phyloP scores from a whole-genome alignment of 2,113 vertebrate genomes.

The Chauna torquata region DNA sequence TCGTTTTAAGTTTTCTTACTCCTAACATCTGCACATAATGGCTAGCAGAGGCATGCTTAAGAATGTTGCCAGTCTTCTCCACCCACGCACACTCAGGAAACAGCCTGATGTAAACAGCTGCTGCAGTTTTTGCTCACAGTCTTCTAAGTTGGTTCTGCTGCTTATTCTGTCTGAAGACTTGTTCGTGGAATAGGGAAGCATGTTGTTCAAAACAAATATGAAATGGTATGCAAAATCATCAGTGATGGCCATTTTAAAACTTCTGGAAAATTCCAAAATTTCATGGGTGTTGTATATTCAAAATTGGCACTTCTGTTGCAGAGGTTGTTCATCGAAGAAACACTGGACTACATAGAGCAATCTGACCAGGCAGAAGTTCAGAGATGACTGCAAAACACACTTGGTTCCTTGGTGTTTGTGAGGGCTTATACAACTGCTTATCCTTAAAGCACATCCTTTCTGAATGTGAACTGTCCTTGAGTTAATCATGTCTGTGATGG shows the following conservation, averaged over 20 bases:
- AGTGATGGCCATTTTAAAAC: not conserved
- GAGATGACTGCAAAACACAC: not conserved
- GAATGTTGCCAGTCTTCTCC: constrained; percentile 30
- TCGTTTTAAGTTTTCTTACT: not conserved
- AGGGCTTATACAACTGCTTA: not conserved
- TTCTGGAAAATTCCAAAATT: not conserved
- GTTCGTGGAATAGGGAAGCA: not conserved
- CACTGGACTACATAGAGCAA: not conserved
- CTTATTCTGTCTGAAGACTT: not conserved
- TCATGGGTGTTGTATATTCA: not conserved
- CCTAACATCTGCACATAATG: not conserved
- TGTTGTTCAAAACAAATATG: not conserved
- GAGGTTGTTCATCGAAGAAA: not conserved
- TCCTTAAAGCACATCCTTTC: not conserved
- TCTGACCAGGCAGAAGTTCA: not conserved
- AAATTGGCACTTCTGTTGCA: not conserved
- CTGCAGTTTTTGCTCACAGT: not conserved
- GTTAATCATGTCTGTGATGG: not conserved
- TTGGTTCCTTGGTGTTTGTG: not conserved
- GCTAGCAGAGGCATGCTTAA: constrained; percentile 47
- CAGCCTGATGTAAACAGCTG: not conserved
- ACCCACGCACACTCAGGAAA: not conserved
- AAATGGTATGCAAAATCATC: not conserved
- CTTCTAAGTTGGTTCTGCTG: not conserved
- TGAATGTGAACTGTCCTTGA: not conserved